These are phyloP conservation scores for Uloborus plumipes DNA, from an alignment of 2,888 invertebrate genomes.

Conservation along the genomic window DNA sequence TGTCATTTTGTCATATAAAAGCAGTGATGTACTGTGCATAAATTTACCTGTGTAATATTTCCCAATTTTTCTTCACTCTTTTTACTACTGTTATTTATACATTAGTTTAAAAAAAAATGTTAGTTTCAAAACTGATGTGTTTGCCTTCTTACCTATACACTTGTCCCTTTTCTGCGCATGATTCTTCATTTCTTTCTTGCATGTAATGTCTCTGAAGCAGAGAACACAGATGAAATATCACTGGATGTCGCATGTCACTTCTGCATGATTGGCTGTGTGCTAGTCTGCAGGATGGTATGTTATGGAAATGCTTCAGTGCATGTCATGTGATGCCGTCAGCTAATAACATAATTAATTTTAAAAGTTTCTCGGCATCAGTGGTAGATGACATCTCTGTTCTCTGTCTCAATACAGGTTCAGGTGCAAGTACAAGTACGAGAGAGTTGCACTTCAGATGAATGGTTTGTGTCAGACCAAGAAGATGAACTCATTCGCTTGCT, in stretches of 20 bases:
- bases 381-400: slow-evolving; percentile 65
- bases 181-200: slow-evolving; percentile 25
- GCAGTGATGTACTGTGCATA: too few relatives aligned
- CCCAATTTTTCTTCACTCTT: not conserved
- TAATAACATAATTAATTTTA: not conserved
- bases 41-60: too few relatives aligned
- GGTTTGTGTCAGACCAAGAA: slow-evolving; percentile 84
- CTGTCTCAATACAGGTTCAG: slow-evolving; percentile 55
- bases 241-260: slow-evolving; percentile 9
- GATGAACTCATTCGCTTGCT: slow-evolving; percentile 82
- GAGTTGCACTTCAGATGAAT: slow-evolving; percentile 73
- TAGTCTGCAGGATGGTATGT: slow-evolving; percentile 1
- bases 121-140: too few relatives aligned
- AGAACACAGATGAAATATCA: slow-evolving; percentile 58
- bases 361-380: slow-evolving; percentile 22
- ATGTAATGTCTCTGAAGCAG: slow-evolving; percentile 41
- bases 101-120: not conserved
- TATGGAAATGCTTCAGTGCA: slow-evolving; percentile 3
- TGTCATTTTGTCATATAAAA: too few relatives aligned
- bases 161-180: slow-evolving; percentile 25
- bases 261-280: not conserved
- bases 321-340: slow-evolving; percentile 1
- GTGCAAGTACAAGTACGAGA: slow-evolving; percentile 57
- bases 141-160: too few relatives aligned
- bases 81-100: not conserved